Conservation (phyloP, 92 coral and sea anemone genomes). For the Heliopora coerulea region DNA sequence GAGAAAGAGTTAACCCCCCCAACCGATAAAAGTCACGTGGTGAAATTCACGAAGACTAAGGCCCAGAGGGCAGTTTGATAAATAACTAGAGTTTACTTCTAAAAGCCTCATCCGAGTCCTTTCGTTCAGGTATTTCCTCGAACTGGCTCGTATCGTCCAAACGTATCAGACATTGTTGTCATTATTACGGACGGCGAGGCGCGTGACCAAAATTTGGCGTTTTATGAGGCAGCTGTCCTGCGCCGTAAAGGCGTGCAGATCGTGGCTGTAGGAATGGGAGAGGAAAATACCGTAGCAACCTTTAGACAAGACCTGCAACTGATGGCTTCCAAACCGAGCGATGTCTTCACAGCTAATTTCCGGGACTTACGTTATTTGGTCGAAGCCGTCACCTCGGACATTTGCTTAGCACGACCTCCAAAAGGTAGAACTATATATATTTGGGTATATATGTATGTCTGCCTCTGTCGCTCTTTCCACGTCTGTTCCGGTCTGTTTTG, state of each 20-base stretch:
- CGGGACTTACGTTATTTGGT: constrained; percentile 24
- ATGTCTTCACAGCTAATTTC: constrained; percentile 35
- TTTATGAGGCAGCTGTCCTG: constrained; percentile 6
- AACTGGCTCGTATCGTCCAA: constrained; percentile 22
- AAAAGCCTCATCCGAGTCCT: no score
- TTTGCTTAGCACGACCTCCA: constrained; percentile 15
- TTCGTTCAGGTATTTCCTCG: constrained; percentile 15
- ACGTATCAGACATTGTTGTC: constrained; percentile 34
- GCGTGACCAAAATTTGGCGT: constrained; percentile 28
- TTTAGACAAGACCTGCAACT: constrained; percentile 16
- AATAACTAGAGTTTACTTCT: no score
- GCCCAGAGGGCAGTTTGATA: no score
- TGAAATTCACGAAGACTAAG: no score
- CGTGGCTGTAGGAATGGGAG: constrained; percentile 32
- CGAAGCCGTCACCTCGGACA: constrained; percentile 26
- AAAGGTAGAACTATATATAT: no score
- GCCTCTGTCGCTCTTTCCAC: no score
- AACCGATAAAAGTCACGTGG: no score
- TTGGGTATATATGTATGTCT: no score
- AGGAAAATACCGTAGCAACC: constrained; percentile 12
- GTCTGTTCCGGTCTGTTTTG: no score
- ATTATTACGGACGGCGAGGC: constrained; percentile 42
- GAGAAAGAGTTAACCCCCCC: no score
- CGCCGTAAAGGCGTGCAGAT: constrained; percentile 32
- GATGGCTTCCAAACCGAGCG: constrained; percentile 26